phyloP scores from a whole-genome alignment of 2,888 invertebrate genomes.

The Nowickia ferox region DNA sequence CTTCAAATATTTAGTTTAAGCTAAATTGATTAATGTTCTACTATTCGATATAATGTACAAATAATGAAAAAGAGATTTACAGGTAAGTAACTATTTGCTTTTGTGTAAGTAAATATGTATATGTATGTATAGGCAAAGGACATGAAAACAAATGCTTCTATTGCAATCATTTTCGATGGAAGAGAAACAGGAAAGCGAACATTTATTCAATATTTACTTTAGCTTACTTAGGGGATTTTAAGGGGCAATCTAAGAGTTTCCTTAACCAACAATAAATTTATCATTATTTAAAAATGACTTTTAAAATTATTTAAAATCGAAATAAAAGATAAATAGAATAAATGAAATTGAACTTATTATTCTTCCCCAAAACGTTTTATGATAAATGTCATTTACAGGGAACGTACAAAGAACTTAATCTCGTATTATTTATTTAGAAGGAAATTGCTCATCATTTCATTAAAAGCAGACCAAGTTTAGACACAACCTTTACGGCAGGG shows the following conservation, averaged over 20 bases:
- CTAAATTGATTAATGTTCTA: slow-evolving; percentile 60
- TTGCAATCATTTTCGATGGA: slow-evolving; percentile 3
- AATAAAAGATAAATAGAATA: slow-evolving; percentile 15
- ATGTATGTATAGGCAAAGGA: neutral
- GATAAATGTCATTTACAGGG: neutral
- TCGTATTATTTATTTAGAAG: neutral
- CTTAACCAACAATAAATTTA: neutral
- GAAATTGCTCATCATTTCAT: neutral
- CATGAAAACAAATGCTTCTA: neutral
- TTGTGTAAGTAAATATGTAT: neutral
- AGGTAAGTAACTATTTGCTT: slow-evolving; percentile 29
- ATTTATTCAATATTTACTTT: slow-evolving; percentile 9
- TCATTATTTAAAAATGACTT: neutral
- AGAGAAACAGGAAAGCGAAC: slow-evolving; percentile 11
- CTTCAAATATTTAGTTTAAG: slow-evolving; percentile 39
- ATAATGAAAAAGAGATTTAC: neutral
- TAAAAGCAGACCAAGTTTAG: neutral
- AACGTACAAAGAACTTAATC: neutral
- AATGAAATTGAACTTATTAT: neutral
- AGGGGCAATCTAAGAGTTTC: neutral
- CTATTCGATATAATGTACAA: slow-evolving; percentile 21
- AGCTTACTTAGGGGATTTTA: neutral
- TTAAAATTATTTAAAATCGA: slow-evolving; percentile 11
- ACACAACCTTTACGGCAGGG: neutral
- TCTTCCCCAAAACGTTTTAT: neutral